A percentile compares a stretch with the other conserved stretches of the same genome.
Conservation (phyloP, 2,113 vertebrate genomes). For the Ptyas mucosa region DNA sequence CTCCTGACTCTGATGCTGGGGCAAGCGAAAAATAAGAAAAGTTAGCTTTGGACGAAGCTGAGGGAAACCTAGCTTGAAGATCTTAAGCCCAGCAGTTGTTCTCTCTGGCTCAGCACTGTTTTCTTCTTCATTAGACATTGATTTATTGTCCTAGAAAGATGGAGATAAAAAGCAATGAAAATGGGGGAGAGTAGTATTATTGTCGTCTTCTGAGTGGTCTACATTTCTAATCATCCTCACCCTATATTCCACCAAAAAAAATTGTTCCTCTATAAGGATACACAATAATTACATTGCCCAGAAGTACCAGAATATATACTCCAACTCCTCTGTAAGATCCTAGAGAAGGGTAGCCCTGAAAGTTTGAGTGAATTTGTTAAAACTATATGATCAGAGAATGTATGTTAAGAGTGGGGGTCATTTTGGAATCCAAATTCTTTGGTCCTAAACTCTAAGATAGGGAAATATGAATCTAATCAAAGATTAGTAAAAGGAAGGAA, state of each 20-base stretch:
- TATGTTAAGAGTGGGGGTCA: background rate
- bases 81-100: background rate
- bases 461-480: background rate
- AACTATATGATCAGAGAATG: background rate
- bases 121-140: background rate
- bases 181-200: background rate
- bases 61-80: background rate
- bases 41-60: slow-evolving; percentile 16
- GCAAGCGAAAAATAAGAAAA: slow-evolving; percentile 59
- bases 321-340: background rate
- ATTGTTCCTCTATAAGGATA: background rate
- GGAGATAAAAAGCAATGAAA: background rate
- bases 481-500: background rate
- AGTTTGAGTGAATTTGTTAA: background rate
- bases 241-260: background rate
- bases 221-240: background rate
- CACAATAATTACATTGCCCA: background rate
- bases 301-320: background rate
- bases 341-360: background rate
- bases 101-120: background rate
- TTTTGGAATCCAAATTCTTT: background rate
- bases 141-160: slow-evolving; percentile 17
- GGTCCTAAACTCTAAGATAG: background rate
- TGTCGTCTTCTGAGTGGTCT: background rate
- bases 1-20: slow-evolving; percentile 8